Evolutionary conservation across 2,797 vertebrate genomes (phyloP).

Genomic region (Yasuhikotakia modesta): DNA sequence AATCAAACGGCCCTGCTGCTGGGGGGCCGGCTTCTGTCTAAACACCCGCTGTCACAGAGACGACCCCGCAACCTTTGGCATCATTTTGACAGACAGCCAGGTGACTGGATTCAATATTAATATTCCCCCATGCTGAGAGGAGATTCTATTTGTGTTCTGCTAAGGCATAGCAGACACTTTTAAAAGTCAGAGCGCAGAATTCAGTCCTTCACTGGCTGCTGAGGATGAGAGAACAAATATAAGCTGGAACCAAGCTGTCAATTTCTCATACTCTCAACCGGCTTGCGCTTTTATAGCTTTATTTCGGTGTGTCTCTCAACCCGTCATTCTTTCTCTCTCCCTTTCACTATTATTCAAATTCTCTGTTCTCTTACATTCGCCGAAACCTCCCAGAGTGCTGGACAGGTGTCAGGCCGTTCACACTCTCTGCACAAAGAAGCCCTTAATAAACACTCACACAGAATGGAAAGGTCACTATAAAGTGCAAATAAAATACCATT

Average conservation of each 20-base stretch:
- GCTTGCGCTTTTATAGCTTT: conserved; percentile 22
- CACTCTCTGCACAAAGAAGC: conserved; percentile 34
- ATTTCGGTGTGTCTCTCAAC: conserved; percentile 21
- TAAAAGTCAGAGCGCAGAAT: conserved; percentile 44
- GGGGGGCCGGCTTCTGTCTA: conserved; percentile 58
- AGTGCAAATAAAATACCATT: conserved; percentile 70
- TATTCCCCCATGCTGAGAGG: conserved; percentile 47
- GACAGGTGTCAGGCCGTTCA: conserved; percentile 34
- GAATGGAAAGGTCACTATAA: conserved; percentile 50
- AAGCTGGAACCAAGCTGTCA: conserved; percentile 43
- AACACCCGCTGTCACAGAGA: conserved; percentile 55
- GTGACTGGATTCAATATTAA: conserved; percentile 62
- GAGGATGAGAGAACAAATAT: conserved; percentile 44
- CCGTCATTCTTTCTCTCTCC: conserved; percentile 6
- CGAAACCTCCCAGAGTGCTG: conserved; percentile 35
- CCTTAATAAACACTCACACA: conserved; percentile 36
- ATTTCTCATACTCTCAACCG: conserved; percentile 28
- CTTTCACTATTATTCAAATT: conserved; percentile 14
- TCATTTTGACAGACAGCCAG: conserved; percentile 57
- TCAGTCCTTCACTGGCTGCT: conserved; percentile 38
- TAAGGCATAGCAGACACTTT: conserved; percentile 43
- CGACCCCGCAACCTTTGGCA: conserved; percentile 57
- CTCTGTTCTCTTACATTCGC: conserved; percentile 15
- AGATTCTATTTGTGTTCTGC: conserved; percentile 43
- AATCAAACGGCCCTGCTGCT: conserved; percentile 55